phyloP scores from a whole-genome alignment of 1,140 invertebrate species.

The Megalopta genalis region DNA sequence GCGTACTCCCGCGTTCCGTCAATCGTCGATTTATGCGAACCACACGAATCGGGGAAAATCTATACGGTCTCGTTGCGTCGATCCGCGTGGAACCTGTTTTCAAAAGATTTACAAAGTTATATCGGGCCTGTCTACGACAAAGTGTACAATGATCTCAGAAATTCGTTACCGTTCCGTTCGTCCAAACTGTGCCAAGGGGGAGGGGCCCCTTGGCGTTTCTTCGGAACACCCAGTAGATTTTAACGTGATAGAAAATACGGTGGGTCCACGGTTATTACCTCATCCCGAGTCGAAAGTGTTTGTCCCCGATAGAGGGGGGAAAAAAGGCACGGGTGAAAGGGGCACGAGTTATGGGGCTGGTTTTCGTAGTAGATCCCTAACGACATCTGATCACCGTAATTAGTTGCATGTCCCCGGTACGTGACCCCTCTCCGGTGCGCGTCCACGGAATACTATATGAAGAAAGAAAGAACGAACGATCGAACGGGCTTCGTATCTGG shows the following conservation, averaged over 20 bases:
- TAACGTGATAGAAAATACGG: no score
- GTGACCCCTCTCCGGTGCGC: slow-evolving; percentile 35
- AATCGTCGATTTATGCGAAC: slow-evolving; percentile 46
- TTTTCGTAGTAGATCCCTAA: slow-evolving; percentile 17
- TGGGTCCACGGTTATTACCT: no score
- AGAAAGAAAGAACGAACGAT: slow-evolving; percentile 41
- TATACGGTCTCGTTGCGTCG: slow-evolving; percentile 7
- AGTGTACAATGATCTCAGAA: no score
- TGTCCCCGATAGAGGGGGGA: not conserved
- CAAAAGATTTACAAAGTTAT: not conserved
- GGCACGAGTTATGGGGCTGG: not conserved
- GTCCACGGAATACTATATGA: slow-evolving; percentile 47
- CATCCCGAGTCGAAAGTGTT: no score
- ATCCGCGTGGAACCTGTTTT: slow-evolving; percentile 12
- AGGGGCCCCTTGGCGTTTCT: no score
- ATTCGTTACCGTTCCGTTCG: no score
- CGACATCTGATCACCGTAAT: slow-evolving; percentile 36
- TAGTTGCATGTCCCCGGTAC: slow-evolving; percentile 38
- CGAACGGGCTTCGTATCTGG: slow-evolving; percentile 49
- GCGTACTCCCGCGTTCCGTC: slow-evolving; percentile 53
- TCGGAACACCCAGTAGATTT: no score
- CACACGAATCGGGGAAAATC: slow-evolving; percentile 9
- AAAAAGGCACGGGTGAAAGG: no score
- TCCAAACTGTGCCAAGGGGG: no score
- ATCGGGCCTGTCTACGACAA: not conserved